Percentiles rank a stretch among this genome's conserved stretches.
Evolutionary conservation across 92 coral and sea anemone species (phyloP).

Genomic region (Zoanthus sansibaricus): DNA sequence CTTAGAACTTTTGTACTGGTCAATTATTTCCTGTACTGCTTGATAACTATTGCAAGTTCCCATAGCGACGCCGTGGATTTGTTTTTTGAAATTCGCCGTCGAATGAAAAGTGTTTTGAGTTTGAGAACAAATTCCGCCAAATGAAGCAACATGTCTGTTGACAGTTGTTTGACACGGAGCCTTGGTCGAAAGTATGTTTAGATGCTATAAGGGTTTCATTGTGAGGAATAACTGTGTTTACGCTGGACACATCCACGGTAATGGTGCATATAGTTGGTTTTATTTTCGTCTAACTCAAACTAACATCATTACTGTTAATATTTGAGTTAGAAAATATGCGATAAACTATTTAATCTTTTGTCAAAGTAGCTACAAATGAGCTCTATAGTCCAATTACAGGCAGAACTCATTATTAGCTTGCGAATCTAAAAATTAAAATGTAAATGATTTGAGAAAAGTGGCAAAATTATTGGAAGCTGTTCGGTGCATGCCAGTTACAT

Average conservation of each 20-base stretch:
- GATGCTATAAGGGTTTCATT: neutral
- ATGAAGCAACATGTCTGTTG: neutral
- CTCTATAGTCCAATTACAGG: neutral
- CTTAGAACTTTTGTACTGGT: neutral
- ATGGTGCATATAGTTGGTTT: neutral
- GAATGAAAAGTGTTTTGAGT: neutral
- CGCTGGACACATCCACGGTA: neutral
- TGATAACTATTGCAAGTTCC: neutral
- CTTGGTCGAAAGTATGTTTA: conserved; percentile 1
- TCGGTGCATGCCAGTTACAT: too few species aligned
- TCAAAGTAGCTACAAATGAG: neutral
- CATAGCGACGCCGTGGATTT: neutral
- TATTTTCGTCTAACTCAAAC: neutral
- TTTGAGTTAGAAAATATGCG: neutral
- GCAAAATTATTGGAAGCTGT: too few species aligned
- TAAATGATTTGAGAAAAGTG: neutral
- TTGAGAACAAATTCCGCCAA: neutral
- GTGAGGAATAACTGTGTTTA: conserved; percentile 1
- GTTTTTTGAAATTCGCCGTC: neutral
- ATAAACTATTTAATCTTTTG: neutral
- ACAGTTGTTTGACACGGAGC: neutral
- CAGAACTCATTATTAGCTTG: neutral
- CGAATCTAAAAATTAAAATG: neutral
- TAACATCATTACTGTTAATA: neutral
- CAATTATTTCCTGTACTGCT: neutral